Base-by-base conservation (phyloP, 2,113 vertebrate species). In the Cryptomyrus ogoouensis region DNA sequence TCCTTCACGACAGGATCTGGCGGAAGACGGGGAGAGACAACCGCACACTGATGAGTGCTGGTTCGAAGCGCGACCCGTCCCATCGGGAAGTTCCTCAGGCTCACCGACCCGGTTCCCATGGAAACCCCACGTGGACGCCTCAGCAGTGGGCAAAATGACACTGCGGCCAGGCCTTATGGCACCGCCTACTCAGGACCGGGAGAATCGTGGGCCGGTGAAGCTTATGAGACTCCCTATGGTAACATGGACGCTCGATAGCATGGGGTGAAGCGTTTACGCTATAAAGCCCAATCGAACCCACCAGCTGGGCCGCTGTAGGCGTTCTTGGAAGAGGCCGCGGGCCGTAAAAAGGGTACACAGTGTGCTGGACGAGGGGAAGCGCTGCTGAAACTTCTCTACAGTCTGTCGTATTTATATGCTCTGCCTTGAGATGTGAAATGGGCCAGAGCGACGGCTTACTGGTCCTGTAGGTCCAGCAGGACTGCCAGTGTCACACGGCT, bases 1-100 rank as follows among this genome's bases (percentile, higher is more conserved):
- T 95, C 94, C 90, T 95, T 95, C 7, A 94, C 94, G 5, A 95
- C 93, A 13, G 94, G 94, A 84, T 94, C 95, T 95, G 83, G 80
- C n/a, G 52, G 2, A 3, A 9, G 12, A 70, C 66, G 70, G 42
- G 3, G 10, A 19, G 77, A 83, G 80, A 47, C 2, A 17, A 19
- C 35, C 17, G 10, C 13, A 15, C 13, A 1, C 87, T 9, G 56
- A 84, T 84, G 83, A 4, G 83, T 42, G 21, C 15, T 5, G 83
- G 44, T 84, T 44, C 3, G 44, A 84, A 47, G 13, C 56, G 27
- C 42, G 27, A 53, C 24, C 39, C 10, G 27, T 21, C 56, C 56
- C 83, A 84, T 13, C 44, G 42, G 10, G 3, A 58, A 5, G 21
- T 4, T 6, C 8, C 42, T 66, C 10, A 6, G 10, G 44, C n/a